These are phyloP conservation scores for Drosophila crucigera DNA, from an alignment of 2,888 invertebrate genomes.

Conservation along the genomic window DNA sequence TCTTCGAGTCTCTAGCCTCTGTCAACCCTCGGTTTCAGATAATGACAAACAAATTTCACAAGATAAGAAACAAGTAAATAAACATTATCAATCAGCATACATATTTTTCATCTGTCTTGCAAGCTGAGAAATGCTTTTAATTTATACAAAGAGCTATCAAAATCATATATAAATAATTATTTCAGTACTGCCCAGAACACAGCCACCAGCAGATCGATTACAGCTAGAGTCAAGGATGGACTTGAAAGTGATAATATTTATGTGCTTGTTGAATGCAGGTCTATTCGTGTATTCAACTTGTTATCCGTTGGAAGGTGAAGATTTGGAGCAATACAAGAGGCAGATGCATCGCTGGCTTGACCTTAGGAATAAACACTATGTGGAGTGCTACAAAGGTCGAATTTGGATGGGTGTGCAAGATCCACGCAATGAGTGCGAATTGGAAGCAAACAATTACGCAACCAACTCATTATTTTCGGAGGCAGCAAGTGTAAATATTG, in stretches of 20 bases:
- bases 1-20: background rate
- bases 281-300: background rate
- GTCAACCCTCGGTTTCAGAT: background rate
- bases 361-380: fast-evolving
- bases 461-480: too few species aligned
- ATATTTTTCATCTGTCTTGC: background rate
- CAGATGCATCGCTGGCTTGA: background rate
- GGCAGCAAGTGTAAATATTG: too few species aligned
- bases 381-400: background rate
- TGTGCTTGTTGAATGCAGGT: background rate
- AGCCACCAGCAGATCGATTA: background rate
- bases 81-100: too few species aligned
- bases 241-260: background rate
- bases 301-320: background rate
- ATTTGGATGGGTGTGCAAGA: too few species aligned
- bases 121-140: background rate
- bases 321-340: background rate
- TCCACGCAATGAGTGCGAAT: too few species aligned
- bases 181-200: background rate
- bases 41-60: background rate
- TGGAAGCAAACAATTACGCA: too few species aligned
- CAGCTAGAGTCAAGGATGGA: background rate
- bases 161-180: background rate
- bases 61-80: too few species aligned
- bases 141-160: background rate